phyloP scores from a whole-genome alignment of 2,797 vertebrate species.

The Smutsia gigantea region DNA sequence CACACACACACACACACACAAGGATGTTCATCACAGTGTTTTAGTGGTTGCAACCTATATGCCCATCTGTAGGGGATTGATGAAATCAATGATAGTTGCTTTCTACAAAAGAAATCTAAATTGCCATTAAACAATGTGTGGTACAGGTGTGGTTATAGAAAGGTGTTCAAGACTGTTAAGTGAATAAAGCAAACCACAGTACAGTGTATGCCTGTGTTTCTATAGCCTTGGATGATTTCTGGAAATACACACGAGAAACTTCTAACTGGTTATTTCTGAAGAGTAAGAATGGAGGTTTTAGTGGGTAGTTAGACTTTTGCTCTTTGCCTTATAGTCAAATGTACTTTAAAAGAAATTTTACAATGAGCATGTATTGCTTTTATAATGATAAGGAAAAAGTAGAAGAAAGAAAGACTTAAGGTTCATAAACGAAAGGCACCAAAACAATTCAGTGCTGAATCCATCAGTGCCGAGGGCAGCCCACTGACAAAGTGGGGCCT shows the following conservation, averaged over 20 bases:
- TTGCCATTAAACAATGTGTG: background rate
- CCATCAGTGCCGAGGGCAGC: background rate
- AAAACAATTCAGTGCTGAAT: background rate
- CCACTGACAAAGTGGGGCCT: background rate
- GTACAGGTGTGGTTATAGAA: background rate
- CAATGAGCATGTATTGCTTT: background rate
- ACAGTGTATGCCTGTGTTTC: background rate
- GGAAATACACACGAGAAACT: background rate
- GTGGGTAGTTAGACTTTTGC: background rate
- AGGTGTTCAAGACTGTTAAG: background rate
- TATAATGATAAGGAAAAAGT: background rate
- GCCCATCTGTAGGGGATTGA: background rate
- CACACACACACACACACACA: no score
- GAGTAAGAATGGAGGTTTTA: background rate
- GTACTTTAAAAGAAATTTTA: background rate
- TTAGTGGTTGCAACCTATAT: background rate
- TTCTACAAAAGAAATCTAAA: background rate
- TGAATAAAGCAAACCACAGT: background rate
- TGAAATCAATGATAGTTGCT: background rate
- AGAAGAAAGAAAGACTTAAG: background rate
- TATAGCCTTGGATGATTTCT: background rate
- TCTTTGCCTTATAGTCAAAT: background rate
- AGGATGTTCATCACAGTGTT: background rate
- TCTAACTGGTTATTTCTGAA: background rate
- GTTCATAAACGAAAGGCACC: background rate